Evolutionary conservation across 2,797 vertebrate genomes (phyloP).

Genomic region (Melanotaenia nigrans): DNA sequence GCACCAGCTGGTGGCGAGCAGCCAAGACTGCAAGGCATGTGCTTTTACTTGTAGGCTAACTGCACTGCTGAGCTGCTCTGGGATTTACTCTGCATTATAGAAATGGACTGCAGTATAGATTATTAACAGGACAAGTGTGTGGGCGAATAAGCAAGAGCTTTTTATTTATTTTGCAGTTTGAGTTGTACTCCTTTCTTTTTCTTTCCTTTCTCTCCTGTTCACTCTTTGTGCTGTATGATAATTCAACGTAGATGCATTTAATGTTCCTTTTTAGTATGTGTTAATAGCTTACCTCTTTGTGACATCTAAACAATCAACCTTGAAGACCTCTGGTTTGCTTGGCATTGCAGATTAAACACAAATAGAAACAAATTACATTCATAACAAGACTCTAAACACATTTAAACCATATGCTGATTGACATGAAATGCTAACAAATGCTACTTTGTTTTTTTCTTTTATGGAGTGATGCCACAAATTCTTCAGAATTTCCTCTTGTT

Average conservation of each 20-base stretch:
- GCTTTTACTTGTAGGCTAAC: conserved; percentile 71
- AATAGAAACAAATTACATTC: conserved; percentile 19
- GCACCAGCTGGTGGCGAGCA: conserved; percentile 76
- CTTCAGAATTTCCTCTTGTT: not conserved
- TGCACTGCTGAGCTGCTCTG: conserved; percentile 66
- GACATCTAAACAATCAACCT: conserved; percentile 1
- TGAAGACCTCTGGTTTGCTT: conserved; percentile 7
- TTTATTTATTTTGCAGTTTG: conserved; percentile 26
- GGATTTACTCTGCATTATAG: conserved; percentile 74
- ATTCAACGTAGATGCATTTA: conserved; percentile 29
- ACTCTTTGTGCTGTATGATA: not conserved
- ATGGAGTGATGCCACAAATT: not conserved
- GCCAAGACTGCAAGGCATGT: conserved; percentile 80
- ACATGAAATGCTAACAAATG: not conserved
- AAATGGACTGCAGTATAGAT: conserved; percentile 71
- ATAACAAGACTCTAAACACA: conserved; percentile 2
- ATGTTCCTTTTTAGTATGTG: not conserved
- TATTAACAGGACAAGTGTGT: conserved; percentile 73
- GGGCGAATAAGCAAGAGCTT: conserved; percentile 57
- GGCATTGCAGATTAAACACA: conserved; percentile 1
- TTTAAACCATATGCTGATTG: not conserved
- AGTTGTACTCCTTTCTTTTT: conserved; percentile 27
- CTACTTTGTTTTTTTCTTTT: not conserved
- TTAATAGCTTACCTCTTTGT: conserved; percentile 13
- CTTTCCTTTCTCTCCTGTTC: conserved; percentile 34